Base-by-base conservation (phyloP, 2,888 invertebrate species). In the Muschampia plurimacula region DNA sequence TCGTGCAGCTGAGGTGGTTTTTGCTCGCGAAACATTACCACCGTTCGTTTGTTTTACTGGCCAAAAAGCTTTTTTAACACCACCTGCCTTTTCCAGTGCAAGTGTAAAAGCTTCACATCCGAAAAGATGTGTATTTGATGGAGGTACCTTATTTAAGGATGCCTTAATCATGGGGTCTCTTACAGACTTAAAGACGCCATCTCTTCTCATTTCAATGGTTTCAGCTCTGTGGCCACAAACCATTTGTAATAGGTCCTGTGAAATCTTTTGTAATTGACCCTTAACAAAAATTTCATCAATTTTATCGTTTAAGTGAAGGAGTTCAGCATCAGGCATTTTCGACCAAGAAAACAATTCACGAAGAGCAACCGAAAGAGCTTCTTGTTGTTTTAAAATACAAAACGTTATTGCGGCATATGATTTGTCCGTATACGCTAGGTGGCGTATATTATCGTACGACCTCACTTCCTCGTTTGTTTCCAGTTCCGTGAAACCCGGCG, bases 151-250 rank as follows among this genome's bases (percentile, higher is more conserved):
- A 41, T 57, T 55, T 55, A 69, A 55, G 6, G 55, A 49, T 2
- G 55, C 9, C 32, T 69, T 69, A 10, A 64, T 3, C 32, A 69
- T 7, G 9, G 69, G 69, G 15, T 70, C 64, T 32, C 64, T 49
- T 8, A 70, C 12, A 7, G 32, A 44, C n/a, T 62, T 70, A 2
- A 39, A 12, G 3, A 70, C 46, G 0, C 57, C 55, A 39, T 70
- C 64, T 4, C 64, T 52, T 10, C 64, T 36, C 69, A 70, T 70
- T 22, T 64, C 63, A 41, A 70, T 64, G 2, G 32, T 15, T 55
- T 70, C 69, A 2, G 69, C 69, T 64, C 69, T 62, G 28, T 70
- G 69, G 1, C 64, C 69, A 10, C 69, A 70, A n/a, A 55, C 64
- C 22, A 70, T 7, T 57, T 64, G 69, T 44, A 70, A 15, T 7